Evolutionary conservation across 2,113 vertebrate genomes (phyloP).

Genomic region (Varanus salvator): DNA sequence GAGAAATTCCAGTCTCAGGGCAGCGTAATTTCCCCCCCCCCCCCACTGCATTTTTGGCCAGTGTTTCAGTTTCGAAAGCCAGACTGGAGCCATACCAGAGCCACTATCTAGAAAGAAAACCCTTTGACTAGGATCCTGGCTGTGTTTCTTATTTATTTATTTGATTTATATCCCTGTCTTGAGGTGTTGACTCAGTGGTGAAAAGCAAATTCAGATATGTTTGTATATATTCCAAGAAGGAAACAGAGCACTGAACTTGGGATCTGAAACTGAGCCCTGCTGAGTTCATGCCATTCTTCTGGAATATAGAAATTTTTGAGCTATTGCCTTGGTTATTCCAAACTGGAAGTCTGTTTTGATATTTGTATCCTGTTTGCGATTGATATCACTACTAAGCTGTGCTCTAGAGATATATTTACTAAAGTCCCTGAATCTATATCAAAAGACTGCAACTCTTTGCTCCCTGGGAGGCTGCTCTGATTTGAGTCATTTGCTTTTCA

Average conservation of each 20-base stretch:
- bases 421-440: background rate
- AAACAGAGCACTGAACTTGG: background rate
- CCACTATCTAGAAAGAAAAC: background rate
- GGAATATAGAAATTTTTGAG: background rate
- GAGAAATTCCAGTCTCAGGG: background rate
- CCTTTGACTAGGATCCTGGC: background rate
- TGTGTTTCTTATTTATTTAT: too few species aligned
- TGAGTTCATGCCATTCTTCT: background rate
- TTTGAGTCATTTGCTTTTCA: background rate
- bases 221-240: background rate
- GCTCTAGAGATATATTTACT: background rate
- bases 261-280: background rate
- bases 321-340: background rate
- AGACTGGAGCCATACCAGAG: background rate
- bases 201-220: background rate
- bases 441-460: background rate
- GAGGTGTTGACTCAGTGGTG: background rate
- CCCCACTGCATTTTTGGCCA: background rate
- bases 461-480: background rate
- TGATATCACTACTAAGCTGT: background rate
- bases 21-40: too few species aligned
- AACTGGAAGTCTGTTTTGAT: background rate
- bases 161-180: background rate
- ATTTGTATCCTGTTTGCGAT: too few species aligned
- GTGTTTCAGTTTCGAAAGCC: background rate